Percentiles rank a stretch among this genome's conserved stretches.
phyloP scores from a whole-genome alignment of 1,140 invertebrate genomes.

The Listronotus bonariensis region DNA sequence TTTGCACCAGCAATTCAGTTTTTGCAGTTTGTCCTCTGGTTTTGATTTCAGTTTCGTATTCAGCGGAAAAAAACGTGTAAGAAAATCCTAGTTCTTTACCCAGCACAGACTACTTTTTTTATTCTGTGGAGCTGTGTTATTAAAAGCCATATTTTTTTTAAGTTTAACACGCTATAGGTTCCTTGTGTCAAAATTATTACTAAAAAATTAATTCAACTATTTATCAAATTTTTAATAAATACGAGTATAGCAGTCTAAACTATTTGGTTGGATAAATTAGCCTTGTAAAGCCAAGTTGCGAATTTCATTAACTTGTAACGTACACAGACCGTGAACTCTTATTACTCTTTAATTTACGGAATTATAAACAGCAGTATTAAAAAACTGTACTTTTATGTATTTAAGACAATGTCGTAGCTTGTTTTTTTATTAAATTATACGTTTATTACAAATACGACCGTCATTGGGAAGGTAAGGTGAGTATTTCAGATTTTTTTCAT shows the following conservation, averaged over 20 bases:
- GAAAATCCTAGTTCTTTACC: too few relatives aligned
- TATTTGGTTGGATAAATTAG: slow-evolving; percentile 17
- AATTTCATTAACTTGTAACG: slow-evolving; percentile 35
- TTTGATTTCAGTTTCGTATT: too few relatives aligned
- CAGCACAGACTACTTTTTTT: too few relatives aligned
- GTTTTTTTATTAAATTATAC: slow-evolving; percentile 16
- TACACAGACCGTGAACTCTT: slow-evolving; percentile 36
- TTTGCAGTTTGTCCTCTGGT: too few relatives aligned
- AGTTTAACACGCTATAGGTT: too few relatives aligned
- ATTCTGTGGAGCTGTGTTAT: too few relatives aligned
- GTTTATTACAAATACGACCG: slow-evolving; percentile 1
- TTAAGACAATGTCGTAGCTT: slow-evolving; percentile 21
- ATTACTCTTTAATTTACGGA: slow-evolving; percentile 34
- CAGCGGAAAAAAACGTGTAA: too few relatives aligned
- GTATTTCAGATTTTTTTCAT: background rate
- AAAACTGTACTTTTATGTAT: slow-evolving; percentile 19
- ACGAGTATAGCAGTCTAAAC: background rate
- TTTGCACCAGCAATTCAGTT: too few relatives aligned
- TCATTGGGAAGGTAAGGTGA: background rate
- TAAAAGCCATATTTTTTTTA: too few relatives aligned
- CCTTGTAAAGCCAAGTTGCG: slow-evolving; percentile 29
- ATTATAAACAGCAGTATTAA: slow-evolving; percentile 21
- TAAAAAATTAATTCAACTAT: too few relatives aligned
- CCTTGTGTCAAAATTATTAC: too few relatives aligned
- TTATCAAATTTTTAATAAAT: slow-evolving; percentile 1